A percentile compares a stretch with the other conserved stretches of the same genome.
These are phyloP conservation scores for Carassius auratus DNA, from an alignment of 2,113 vertebrate species.

Conservation along the genomic window DNA sequence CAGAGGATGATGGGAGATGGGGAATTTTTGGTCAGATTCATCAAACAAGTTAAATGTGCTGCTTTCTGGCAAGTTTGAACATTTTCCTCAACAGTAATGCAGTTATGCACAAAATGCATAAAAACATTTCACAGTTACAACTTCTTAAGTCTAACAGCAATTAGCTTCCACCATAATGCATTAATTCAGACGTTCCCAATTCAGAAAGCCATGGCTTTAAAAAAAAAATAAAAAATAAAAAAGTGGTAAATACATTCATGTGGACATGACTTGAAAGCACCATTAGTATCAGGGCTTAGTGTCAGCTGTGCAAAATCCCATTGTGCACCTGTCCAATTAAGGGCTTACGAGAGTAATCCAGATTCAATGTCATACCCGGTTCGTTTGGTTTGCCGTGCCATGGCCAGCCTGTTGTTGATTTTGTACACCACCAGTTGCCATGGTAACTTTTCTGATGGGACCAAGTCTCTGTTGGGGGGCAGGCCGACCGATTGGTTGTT, in stretches of 20 bases:
- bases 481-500: conserved; percentile 73
- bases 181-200: neutral
- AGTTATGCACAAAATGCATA: neutral
- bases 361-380: conserved; percentile 69
- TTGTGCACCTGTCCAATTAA: conserved; percentile 71
- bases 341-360: neutral
- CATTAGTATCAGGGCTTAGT: neutral
- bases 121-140: neutral
- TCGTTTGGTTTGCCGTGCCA: conserved; percentile 77
- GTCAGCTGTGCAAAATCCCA: conserved; percentile 72
- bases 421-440: conserved; percentile 79
- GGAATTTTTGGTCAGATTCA: neutral
- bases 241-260: neutral
- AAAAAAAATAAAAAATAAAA: neutral
- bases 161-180: neutral
- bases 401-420: conserved; percentile 76
- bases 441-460: conserved; percentile 87
- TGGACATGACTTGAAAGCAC: neutral
- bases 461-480: conserved; percentile 77
- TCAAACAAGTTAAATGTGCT: neutral
- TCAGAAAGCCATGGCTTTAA: neutral
- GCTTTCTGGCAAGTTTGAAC: neutral
- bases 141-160: neutral
- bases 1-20: neutral
- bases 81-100: neutral